Percentiles rank a stretch among this genome's conserved stretches.
Evolutionary conservation across 1,140 invertebrate genomes (phyloP).

Genomic region (Habropoda laboriosa): DNA sequence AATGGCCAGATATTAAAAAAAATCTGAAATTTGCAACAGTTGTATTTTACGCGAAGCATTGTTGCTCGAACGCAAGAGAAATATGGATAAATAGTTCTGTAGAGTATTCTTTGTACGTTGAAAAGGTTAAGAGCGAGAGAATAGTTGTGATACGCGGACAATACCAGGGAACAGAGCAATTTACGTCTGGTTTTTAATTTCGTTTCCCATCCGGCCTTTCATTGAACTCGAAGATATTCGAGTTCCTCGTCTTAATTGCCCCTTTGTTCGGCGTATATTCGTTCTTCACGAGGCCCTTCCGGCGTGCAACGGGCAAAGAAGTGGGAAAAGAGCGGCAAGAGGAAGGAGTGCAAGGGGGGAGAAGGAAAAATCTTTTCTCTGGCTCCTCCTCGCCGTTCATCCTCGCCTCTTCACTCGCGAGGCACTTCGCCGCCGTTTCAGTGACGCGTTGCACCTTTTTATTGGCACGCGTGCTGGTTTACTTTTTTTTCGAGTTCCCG

Average conservation of each 20-base stretch:
- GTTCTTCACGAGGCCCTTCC: constrained; percentile 2
- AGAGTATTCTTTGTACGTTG: too few relatives aligned
- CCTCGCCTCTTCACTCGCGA: constrained; percentile 26
- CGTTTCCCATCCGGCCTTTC: neutral
- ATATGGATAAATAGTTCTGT: too few relatives aligned
- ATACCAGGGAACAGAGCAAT: too few relatives aligned
- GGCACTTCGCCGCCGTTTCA: constrained; percentile 28
- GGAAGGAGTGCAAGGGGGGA: neutral
- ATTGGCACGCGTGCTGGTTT: constrained; percentile 36
- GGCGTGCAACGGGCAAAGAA: neutral
- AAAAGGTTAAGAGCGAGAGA: too few relatives aligned
- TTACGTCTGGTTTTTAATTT: neutral
- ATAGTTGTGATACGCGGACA: too few relatives aligned
- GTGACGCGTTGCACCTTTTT: constrained; percentile 21
- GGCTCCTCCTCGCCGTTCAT: constrained; percentile 6
- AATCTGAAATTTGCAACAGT: too few relatives aligned
- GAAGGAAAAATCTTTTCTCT: constrained; percentile 16
- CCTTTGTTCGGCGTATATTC: constrained; percentile 34
- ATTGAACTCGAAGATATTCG: neutral
- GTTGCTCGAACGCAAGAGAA: too few relatives aligned
- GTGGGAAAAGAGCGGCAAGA: neutral
- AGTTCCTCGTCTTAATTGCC: constrained; percentile 27
- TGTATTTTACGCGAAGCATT: too few relatives aligned
- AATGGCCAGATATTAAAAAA: too few relatives aligned
- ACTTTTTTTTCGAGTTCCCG: constrained; percentile 11